Conservation (phyloP, 2,797 vertebrate genomes). For the Tachyglossus aculeatus region DNA sequence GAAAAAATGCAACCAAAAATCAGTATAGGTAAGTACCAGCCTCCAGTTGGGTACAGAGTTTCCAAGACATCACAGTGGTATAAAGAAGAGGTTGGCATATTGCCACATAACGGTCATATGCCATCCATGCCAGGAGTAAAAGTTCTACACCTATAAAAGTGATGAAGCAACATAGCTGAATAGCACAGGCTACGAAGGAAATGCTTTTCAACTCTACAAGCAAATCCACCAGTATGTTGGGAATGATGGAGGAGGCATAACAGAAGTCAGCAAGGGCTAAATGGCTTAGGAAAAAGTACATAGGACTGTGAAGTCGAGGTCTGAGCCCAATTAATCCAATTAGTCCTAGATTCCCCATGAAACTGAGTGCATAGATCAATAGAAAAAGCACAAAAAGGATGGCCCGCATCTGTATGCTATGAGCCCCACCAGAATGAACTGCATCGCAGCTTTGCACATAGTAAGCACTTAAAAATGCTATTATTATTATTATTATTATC, state of each 20-base stretch:
- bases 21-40: constrained; percentile 23
- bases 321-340: too few species aligned
- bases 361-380: not conserved
- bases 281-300: constrained; percentile 62
- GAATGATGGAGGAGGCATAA: constrained; percentile 48
- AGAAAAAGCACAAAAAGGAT: not conserved
- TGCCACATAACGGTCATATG: constrained; percentile 47
- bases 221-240: constrained; percentile 49
- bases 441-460: too few species aligned
- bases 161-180: constrained; percentile 38
- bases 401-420: not conserved
- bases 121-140: constrained; percentile 46
- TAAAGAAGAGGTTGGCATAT: constrained; percentile 52
- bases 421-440: not conserved
- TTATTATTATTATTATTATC: too few species aligned
- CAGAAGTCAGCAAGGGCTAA: constrained; percentile 50
- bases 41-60: constrained; percentile 26
- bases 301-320: constrained; percentile 55
- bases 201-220: constrained; percentile 46
- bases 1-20: constrained; percentile 23
- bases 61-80: constrained; percentile 21
- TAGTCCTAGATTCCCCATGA: too few species aligned
- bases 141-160: constrained; percentile 46
- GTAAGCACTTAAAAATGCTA: too few species aligned
- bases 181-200: constrained; percentile 34